A percentile compares a stretch with the other conserved stretches of the same genome.
phyloP scores from a whole-genome alignment of 2,797 vertebrate species.

The Pristis pectinata region DNA sequence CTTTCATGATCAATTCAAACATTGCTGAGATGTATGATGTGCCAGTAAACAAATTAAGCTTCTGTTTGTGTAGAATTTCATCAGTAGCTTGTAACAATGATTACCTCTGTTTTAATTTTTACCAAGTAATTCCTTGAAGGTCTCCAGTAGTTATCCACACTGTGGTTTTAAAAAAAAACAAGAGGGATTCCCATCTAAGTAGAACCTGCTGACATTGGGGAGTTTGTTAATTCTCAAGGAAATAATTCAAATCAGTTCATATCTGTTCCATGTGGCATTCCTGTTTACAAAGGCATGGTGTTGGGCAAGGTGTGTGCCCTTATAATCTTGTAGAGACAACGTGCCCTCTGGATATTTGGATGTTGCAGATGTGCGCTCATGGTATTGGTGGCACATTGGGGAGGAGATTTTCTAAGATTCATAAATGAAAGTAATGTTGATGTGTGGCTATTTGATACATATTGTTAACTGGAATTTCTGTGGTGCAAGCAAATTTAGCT shows the following conservation, averaged over 20 bases:
- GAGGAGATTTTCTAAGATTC: background rate
- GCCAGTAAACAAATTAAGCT: slow-evolving; percentile 16
- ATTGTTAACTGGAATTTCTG: background rate
- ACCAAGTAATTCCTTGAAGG: background rate
- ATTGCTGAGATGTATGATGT: background rate
- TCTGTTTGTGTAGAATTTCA: slow-evolving; percentile 22
- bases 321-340: background rate
- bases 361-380: background rate
- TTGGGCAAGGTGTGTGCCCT: background rate
- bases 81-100: slow-evolving; percentile 16
- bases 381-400: background rate
- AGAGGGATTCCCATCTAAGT: slow-evolving; percentile 15
- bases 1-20: background rate
- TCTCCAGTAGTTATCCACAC: slow-evolving; percentile 9
- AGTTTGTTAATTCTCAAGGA: slow-evolving; percentile 13
- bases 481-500: background rate
- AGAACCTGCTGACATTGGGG: slow-evolving; percentile 10
- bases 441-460: background rate
- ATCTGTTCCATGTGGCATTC: background rate
- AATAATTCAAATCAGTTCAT: background rate
- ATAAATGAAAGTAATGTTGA: background rate
- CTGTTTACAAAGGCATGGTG: background rate
- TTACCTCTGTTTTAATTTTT: slow-evolving; percentile 18
- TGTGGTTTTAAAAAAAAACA: slow-evolving; percentile 18
- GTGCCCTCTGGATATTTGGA: slow-evolving; percentile 1